Percentiles rank a stretch among this genome's conserved stretches.
Evolutionary conservation across 2,888 invertebrate species (phyloP).

Genomic region (Pseudococcus viburni): DNA sequence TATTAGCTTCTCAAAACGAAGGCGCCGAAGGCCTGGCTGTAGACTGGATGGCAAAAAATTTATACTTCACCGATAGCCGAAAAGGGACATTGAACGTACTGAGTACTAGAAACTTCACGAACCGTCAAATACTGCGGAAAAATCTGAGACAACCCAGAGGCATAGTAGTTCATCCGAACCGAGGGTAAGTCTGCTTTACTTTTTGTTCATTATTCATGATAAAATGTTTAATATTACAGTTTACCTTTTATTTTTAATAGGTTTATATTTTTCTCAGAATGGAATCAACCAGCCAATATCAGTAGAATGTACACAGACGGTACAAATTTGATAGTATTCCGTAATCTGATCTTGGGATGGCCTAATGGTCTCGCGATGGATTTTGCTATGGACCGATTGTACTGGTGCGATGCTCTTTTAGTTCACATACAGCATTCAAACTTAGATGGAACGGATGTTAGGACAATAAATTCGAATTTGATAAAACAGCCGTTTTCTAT

Average conservation of each 20-base stretch:
- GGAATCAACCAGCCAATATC: slow-evolving; percentile 97
- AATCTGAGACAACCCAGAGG: slow-evolving; percentile 94
- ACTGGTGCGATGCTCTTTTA: slow-evolving; percentile 97
- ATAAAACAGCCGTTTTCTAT: slow-evolving; percentile 94
- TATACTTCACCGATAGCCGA: slow-evolving; percentile 95
- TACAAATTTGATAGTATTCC: slow-evolving; percentile 86
- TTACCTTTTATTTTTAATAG: slow-evolving; percentile 69
- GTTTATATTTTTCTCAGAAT: slow-evolving; percentile 94
- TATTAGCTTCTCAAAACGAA: slow-evolving; percentile 95
- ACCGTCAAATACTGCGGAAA: slow-evolving; percentile 86
- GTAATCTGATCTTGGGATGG: slow-evolving; percentile 94
- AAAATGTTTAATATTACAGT: slow-evolving; percentile 28
- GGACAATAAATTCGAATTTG: slow-evolving; percentile 87
- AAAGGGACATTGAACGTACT: slow-evolving; percentile 95
- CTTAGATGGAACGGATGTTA: slow-evolving; percentile 91
- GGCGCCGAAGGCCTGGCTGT: slow-evolving; percentile 96
- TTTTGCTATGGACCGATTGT: slow-evolving; percentile 87
- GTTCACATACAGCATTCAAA: slow-evolving; percentile 96
- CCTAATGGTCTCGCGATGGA: slow-evolving; percentile 97
- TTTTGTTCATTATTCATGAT: slow-evolving; percentile 5
- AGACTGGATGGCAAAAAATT: slow-evolving; percentile 95
- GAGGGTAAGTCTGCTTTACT: slow-evolving; percentile 75
- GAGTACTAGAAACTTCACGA: slow-evolving; percentile 87
- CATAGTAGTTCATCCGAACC: slow-evolving; percentile 96
- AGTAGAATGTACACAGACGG: slow-evolving; percentile 94